phyloP scores from a whole-genome alignment of 2,888 invertebrate species.

The Alcis repandata region DNA sequence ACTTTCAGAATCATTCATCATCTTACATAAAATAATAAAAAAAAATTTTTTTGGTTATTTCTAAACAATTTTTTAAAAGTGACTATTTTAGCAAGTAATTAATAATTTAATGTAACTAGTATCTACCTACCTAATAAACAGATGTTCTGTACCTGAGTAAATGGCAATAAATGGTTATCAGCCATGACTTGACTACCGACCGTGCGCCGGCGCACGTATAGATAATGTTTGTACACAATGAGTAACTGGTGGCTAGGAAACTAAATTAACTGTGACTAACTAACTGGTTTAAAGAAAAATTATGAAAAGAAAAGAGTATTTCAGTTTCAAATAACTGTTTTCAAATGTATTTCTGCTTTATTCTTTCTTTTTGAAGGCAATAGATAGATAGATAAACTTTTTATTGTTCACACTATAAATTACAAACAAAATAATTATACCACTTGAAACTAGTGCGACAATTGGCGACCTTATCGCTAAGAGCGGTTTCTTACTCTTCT shows the following conservation, averaged over 20 bases:
- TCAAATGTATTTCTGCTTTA: too few species aligned
- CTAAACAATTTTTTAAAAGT: neutral
- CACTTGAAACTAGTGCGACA: too few species aligned
- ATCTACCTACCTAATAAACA: neutral
- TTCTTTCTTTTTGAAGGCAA: too few species aligned
- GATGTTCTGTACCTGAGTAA: slow-evolving; percentile 12
- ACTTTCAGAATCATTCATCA: too few species aligned
- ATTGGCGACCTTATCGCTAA: too few species aligned
- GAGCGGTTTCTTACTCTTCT: too few species aligned
- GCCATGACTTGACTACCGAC: slow-evolving; percentile 23
- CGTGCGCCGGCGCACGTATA: slow-evolving; percentile 40
- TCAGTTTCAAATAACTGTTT: too few species aligned
- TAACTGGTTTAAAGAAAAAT: neutral
- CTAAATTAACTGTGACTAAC: neutral
- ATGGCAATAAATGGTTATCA: slow-evolving; percentile 26
- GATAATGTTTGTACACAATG: slow-evolving; percentile 26
- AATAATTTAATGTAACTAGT: neutral
- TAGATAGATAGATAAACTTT: too few species aligned
- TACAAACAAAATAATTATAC: too few species aligned
- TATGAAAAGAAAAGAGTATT: too few species aligned
- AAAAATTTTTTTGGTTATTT: neutral
- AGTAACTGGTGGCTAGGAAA: slow-evolving; percentile 5
- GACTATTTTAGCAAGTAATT: neutral
- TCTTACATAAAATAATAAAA: too few species aligned
- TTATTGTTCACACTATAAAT: too few species aligned